Conservation (phyloP, 30 jellyfish, hydroid and myxozoan genomes). For the Cassiopea xamachana region DNA sequence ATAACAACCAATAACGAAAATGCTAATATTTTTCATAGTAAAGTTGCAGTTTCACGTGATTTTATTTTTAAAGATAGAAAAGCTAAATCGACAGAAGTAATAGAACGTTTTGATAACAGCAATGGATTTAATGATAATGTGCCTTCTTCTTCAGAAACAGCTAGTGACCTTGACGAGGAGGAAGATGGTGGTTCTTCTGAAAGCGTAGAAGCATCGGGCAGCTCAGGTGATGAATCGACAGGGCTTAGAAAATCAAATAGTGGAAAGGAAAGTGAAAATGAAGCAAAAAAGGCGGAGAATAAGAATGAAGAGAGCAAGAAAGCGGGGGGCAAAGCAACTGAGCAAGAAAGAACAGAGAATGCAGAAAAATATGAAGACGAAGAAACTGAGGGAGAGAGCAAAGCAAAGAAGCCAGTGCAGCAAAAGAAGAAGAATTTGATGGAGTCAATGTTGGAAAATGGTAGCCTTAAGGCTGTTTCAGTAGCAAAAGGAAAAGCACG, state of each 20-base stretch:
- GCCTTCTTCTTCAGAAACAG: slow-evolving; percentile 56
- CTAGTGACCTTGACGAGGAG: slow-evolving; percentile 32
- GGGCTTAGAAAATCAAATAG: slow-evolving; percentile 23
- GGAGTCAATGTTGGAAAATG: slow-evolving; percentile 57
- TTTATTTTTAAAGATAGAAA: neutral
- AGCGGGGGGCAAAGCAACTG: slow-evolving; percentile 40
- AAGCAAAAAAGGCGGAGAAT: neutral
- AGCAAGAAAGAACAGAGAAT: slow-evolving; percentile 47
- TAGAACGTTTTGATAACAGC: neutral
- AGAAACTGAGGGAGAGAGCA: slow-evolving; percentile 29
- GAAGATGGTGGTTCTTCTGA: slow-evolving; percentile 17
- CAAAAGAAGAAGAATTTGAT: slow-evolving; percentile 47
- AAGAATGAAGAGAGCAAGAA: slow-evolving; percentile 32
- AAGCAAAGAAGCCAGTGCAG: slow-evolving; percentile 43
- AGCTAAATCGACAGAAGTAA: neutral
- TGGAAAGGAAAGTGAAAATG: slow-evolving; percentile 2
- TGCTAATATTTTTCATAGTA: neutral
- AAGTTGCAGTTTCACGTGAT: neutral
- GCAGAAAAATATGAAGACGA: slow-evolving; percentile 75
- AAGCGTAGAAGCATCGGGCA: slow-evolving; percentile 33
- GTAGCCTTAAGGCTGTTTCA: slow-evolving; percentile 50
- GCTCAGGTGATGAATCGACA: slow-evolving; percentile 7
- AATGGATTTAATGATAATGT: slow-evolving; percentile 21
- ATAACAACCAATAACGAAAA: neutral
- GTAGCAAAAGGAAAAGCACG: slow-evolving; percentile 60